Conservation (phyloP, 2,888 invertebrate genomes). For the Melitaea athalia region DNA sequence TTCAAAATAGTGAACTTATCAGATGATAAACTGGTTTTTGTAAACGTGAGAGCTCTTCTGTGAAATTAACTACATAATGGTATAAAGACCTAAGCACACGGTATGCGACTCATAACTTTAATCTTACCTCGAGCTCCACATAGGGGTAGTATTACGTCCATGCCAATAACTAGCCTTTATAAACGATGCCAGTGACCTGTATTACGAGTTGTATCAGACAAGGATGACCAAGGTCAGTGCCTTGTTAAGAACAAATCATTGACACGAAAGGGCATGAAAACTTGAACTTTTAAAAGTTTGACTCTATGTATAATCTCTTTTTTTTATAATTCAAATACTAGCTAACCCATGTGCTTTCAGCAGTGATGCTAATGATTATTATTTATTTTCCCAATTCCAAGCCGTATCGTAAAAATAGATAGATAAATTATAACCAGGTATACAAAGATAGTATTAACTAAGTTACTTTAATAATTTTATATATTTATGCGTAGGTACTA, state of each 20-base stretch:
- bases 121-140: slow-evolving; percentile 21
- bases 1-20: slow-evolving; percentile 2
- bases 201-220: slow-evolving; percentile 47
- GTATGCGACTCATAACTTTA: slow-evolving; percentile 16
- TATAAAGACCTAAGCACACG: slow-evolving; percentile 28
- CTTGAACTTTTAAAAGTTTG: slow-evolving; percentile 11
- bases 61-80: slow-evolving; percentile 15
- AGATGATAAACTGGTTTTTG: slow-evolving; percentile 16
- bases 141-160: slow-evolving; percentile 36
- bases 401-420: too few species aligned
- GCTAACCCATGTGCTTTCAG: too few species aligned
- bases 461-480: too few species aligned
- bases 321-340: neutral
- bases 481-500: too few species aligned
- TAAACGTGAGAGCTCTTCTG: slow-evolving; percentile 24
- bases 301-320: slow-evolving; percentile 4
- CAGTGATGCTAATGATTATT: too few species aligned
- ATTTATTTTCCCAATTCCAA: too few species aligned
- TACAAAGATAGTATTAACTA: too few species aligned
- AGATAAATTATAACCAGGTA: too few species aligned
- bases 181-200: slow-evolving; percentile 44
- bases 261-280: slow-evolving; percentile 1
- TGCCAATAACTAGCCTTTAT: slow-evolving; percentile 27
- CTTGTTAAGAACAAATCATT: slow-evolving; percentile 8
- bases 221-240: slow-evolving; percentile 29